A percentile compares a stretch with the other conserved stretches of the same genome.
These are phyloP conservation scores for Xenus cinereus DNA, from an alignment of 2,113 vertebrate species.

Conservation along the genomic window DNA sequence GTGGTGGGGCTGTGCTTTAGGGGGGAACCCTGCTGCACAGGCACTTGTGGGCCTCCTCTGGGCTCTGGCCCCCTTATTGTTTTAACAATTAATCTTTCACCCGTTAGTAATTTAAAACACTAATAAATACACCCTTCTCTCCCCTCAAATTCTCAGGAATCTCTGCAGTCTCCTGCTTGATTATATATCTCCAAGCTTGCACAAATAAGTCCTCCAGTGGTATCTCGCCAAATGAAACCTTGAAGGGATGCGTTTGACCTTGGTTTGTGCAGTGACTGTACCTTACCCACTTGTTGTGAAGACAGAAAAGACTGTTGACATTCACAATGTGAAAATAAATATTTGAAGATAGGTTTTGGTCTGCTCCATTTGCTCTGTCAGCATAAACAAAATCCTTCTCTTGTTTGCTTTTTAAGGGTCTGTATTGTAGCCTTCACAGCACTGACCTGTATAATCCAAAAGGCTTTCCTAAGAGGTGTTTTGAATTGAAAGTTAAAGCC, in stretches of 20 bases:
- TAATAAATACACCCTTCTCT: background rate
- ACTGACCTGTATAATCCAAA: background rate
- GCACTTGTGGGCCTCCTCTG: background rate
- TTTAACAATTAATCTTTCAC: constrained; percentile 44
- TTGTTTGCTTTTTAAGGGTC: background rate
- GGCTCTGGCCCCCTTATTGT: background rate
- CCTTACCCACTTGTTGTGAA: constrained; percentile 23
- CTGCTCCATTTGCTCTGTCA: constrained; percentile 30
- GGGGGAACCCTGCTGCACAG: background rate
- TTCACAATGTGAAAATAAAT: constrained; percentile 51
- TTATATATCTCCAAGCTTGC: background rate
- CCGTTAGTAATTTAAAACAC: background rate
- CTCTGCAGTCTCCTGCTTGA: background rate
- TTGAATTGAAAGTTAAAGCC: background rate
- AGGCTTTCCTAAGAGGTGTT: background rate
- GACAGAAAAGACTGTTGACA: constrained; percentile 31
- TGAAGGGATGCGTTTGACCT: constrained; percentile 44
- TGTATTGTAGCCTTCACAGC: background rate
- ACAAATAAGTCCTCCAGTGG: background rate
- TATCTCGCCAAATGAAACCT: background rate
- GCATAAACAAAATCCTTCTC: constrained; percentile 28
- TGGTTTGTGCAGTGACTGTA: constrained; percentile 4
- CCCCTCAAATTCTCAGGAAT: background rate
- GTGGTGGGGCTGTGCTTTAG: background rate
- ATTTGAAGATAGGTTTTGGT: constrained; percentile 50